These are phyloP conservation scores for Tachycineta bicolor DNA, from an alignment of 2,113 vertebrate species.

Conservation along the genomic window DNA sequence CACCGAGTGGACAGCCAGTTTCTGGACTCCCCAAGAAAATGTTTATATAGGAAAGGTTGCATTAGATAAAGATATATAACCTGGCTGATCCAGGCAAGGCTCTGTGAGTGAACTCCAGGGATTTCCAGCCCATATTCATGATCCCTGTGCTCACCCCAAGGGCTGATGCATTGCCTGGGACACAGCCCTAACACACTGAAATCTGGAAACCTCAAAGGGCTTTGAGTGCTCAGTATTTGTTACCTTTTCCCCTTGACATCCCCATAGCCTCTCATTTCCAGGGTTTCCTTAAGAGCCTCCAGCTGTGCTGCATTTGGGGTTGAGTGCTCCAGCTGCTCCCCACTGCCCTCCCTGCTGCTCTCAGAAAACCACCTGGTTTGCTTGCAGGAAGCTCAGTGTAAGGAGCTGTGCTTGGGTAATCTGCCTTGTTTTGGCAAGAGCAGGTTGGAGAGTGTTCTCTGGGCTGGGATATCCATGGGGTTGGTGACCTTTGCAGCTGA, in stretches of 20 bases:
- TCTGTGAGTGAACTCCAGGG: neutral
- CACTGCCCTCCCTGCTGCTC: neutral
- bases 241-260: neutral
- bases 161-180: neutral
- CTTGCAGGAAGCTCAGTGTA: neutral
- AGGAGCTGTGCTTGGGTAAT: neutral
- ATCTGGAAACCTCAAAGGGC: neutral
- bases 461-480: neutral
- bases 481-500: neutral
- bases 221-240: neutral
- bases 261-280: neutral
- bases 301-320: neutral
- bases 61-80: neutral
- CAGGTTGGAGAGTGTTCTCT: no score
- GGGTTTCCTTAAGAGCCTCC: neutral
- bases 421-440: neutral
- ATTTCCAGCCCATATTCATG: neutral
- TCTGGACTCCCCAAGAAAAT: slow-evolving; percentile 18
- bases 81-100: neutral
- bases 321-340: neutral
- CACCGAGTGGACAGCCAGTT: neutral
- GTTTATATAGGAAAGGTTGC: neutral
- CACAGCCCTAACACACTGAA: neutral
- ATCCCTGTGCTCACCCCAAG: neutral
- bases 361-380: neutral